Evolutionary conservation across 2,113 vertebrate genomes (phyloP), one percentile per base, ranked within the genome.

Genomic region (Bothrops jararaca): DNA sequence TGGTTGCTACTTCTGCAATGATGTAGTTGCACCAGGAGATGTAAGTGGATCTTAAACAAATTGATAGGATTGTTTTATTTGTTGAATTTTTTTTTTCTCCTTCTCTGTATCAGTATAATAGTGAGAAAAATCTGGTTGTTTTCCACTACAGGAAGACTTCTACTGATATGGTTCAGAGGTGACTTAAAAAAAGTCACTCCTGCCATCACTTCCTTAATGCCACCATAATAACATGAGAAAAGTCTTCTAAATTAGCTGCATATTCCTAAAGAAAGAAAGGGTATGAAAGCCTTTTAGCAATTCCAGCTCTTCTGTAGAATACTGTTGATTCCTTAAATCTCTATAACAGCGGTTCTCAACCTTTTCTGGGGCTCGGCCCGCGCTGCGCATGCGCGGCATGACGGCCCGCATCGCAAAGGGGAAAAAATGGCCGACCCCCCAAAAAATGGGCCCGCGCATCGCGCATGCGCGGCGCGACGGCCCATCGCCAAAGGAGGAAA

Each of bases 1-100:
- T 29, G 99, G 99, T 95, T 99, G 99, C 96, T 99, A 99, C 95
- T 99, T 99, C 97, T 99, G 99, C 98, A 99, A 99, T 50, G 99
- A 99, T 52, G 99, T 99, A 7, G 99, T 99, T 93, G 99, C 99
- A 64, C 99, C 99, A 0, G 99, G 99, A 96, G 99, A 99, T 95
- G 99, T 99, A 96, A 99, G 99, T 98, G 90, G 26, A 93, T 50
- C 3, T 90, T 60, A 1, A 92, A 56, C 50, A 90, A 9, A 29
- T 18, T 10, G 20, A 15, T 42, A 39, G 18, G 5, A 80, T 34
- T 80, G 11, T 22, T 53, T 29, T 39, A 9, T 50, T 50, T 50
- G 48, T 52, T 86, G 88, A 8, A 45, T 60, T 4, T 42, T 89
- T 42, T 42, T 48, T 85, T 64, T 18, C 69, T 34, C 5, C 64